Evolutionary conservation across 2,797 vertebrate genomes (phyloP), one percentile per base, ranked within the genome.

Genomic region (Balearica regulorum): DNA sequence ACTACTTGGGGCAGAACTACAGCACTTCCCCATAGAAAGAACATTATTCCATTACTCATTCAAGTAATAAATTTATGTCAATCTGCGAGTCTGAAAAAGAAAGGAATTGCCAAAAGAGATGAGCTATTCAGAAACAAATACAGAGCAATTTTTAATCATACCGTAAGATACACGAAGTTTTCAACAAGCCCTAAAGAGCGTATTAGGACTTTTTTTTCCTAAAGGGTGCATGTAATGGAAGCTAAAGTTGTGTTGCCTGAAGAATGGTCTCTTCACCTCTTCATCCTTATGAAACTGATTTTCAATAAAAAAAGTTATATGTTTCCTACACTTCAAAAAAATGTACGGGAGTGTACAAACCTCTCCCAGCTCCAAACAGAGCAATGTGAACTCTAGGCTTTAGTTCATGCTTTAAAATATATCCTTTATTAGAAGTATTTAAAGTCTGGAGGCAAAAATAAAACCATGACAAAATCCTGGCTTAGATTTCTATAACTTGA

Each of bases 381-480:
- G 72, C 54, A 65, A 80, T 28, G 8, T 75, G 76, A 83, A 97
- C 87, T 69, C 58, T 33, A 94, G 57, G 89, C 37, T 96, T 80
- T 75, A 83, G 81, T 76, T 64, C n/a, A 81, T 22, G 20, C 35
- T 91, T 96, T 84, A 86, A 97, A 95, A 94, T 28, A 91, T 10
- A 83, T 29, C 26, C 71, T 93, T 87, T 87, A 95, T 85, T 78
- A 85, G 75, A 97, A 95, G 66, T 87, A 94, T 86, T 93, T 95
- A 61, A 97, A 90, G 92, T 93, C 87, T 93, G 89, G 77, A 96
- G 84, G 92, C 87, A 97, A 95, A 94, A 96, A 94, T 69, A 95
- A 94, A 97, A 96, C 79, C 66, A 88, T 88, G 88, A 97, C 87
- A 90, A 96, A 93, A 89, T 94, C 85, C 92, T 96, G 96, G 92